phyloP scores from a whole-genome alignment of 1,140 invertebrate genomes.

The Caerostris darwini region DNA sequence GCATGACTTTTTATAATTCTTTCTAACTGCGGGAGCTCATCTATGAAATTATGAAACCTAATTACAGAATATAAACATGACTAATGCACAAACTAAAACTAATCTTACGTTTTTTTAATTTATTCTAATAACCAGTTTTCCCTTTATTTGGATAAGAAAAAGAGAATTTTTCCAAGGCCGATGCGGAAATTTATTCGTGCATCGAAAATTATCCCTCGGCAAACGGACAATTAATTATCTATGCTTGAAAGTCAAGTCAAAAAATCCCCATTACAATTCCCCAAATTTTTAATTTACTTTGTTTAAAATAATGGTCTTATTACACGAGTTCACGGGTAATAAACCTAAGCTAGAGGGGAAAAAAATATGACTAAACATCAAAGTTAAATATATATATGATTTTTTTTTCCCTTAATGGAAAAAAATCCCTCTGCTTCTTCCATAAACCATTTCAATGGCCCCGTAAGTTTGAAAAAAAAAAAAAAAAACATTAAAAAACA shows the following conservation, averaged over 20 bases:
- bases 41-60: too few relatives aligned
- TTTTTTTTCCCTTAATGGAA: conserved; percentile 35
- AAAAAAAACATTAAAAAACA: conserved; percentile 43
- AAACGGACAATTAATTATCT: conserved; percentile 23
- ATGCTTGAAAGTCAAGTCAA: not conserved
- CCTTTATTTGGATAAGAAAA: not conserved
- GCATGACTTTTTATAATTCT: too few relatives aligned
- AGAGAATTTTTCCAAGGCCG: not conserved
- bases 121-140: not conserved
- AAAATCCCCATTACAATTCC: conserved; percentile 24
- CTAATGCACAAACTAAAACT: too few relatives aligned
- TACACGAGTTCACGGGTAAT: conserved; percentile 63
- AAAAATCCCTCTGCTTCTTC: not conserved
- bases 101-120: not conserved
- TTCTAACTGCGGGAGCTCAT: too few relatives aligned
- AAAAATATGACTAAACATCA: conserved; percentile 52
- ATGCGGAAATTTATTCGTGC: not conserved
- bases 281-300: conserved; percentile 41
- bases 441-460: conserved; percentile 64
- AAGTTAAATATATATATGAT: conserved; percentile 11
- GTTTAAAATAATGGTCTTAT: conserved; percentile 66
- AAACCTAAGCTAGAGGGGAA: conserved; percentile 40
- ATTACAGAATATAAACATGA: too few relatives aligned
- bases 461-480: not conserved
- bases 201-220: not conserved